Percentiles rank a stretch among this genome's conserved stretches.
Conservation (phyloP, 2,113 vertebrate species). For the Lycocorax pyrrhopterus region DNA sequence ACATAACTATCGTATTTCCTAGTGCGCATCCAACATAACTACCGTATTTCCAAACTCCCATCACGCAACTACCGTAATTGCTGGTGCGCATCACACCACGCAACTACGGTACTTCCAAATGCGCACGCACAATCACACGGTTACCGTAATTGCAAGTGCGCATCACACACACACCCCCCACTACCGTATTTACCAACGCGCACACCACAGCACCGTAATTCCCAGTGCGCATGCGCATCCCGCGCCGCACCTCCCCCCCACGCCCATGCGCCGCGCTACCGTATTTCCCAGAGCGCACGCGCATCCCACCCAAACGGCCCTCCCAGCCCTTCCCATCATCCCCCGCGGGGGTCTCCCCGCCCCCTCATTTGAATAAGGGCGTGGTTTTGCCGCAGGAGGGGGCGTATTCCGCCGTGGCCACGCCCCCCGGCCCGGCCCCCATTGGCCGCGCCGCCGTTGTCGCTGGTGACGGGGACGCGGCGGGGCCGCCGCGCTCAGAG, state of each 20-base stretch:
- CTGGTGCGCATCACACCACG: rapidly evolving
- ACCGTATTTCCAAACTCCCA: neutral
- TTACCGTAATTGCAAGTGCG: rapidly evolving
- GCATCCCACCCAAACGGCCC: neutral
- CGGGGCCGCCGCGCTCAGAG: neutral
- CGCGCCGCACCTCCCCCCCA: rapidly evolving
- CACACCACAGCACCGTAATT: neutral
- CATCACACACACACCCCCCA: neutral
- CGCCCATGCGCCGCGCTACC: neutral
- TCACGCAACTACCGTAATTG: rapidly evolving
- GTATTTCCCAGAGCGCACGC: neutral
- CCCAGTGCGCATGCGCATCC: rapidly evolving
- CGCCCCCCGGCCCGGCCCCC: neutral
- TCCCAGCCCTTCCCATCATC: neutral
- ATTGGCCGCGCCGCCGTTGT: neutral
- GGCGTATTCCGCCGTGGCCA: rapidly evolving
- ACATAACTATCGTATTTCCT: neutral
- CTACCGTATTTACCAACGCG: neutral
- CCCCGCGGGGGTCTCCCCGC: neutral
- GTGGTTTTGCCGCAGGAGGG: neutral
- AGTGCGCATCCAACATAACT: neutral
- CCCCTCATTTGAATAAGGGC: neutral
- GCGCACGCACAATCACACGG: too few species aligned
- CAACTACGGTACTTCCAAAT: neutral
- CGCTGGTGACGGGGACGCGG: neutral